A percentile compares a stretch with the other conserved stretches of the same genome.
These are phyloP conservation scores for Ianthella basta DNA, from an alignment of 37 sponge, comb jelly and placozoan genomes.

Conservation along the genomic window DNA sequence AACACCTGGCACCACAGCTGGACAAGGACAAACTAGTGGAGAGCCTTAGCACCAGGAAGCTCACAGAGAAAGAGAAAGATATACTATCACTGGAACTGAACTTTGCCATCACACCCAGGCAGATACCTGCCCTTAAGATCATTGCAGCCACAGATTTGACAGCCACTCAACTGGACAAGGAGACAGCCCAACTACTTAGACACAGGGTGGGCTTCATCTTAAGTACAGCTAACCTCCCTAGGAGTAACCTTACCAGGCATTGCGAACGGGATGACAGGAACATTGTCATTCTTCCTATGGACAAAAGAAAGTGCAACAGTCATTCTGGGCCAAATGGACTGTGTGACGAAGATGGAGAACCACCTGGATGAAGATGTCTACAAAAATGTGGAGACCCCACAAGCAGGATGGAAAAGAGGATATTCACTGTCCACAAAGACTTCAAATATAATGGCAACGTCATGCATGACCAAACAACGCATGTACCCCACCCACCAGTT, in stretches of 20 bases:
- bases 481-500: not conserved
- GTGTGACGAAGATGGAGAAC: slow-evolving; percentile 9
- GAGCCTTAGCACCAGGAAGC: no score
- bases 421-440: not conserved
- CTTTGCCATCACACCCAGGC: not conserved
- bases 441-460: not conserved
- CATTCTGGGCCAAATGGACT: not conserved
- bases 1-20: no score
- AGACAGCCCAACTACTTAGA: not conserved
- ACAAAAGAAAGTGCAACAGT: slow-evolving; percentile 26
- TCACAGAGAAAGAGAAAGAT: not conserved
- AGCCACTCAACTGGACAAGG: not conserved
- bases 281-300: slow-evolving; percentile 33
- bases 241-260: not conserved
- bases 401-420: slow-evolving; percentile 1
- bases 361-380: slow-evolving; percentile 1
- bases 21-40: no score
- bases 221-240: not conserved
- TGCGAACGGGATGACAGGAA: not conserved
- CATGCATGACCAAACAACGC: not conserved
- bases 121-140: not conserved
- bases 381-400: not conserved
- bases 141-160: slow-evolving; percentile 6
- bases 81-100: not conserved
- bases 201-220: not conserved